These are phyloP conservation scores for Idaea dimidiata DNA, from an alignment of 2,888 invertebrate genomes.

Conservation along the genomic window DNA sequence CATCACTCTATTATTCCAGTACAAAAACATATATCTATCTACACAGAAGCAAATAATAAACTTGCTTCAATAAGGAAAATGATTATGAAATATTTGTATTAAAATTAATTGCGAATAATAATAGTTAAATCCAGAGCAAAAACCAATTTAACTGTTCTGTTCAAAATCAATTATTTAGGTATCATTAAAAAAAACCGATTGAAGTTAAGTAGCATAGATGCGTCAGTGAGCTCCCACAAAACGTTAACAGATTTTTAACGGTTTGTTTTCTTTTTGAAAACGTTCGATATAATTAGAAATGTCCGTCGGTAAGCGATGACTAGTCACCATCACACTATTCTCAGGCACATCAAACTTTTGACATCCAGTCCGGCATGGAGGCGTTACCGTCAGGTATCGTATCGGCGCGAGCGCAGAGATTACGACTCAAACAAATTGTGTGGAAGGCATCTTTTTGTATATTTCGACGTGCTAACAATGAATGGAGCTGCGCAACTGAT, in stretches of 20 bases:
- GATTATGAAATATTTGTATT: neutral
- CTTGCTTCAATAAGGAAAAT: neutral
- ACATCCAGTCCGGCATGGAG: conserved; percentile 52
- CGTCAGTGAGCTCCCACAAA: conserved; percentile 65
- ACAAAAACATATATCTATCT: conserved; percentile 7
- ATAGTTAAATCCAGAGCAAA: conserved; percentile 37
- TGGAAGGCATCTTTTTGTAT: conserved; percentile 69
- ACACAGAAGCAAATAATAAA: conserved; percentile 6
- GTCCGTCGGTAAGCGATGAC: conserved; percentile 65
- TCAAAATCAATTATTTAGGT: conserved; percentile 65
- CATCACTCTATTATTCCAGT: neutral
- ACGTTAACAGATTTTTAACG: conserved; percentile 72
- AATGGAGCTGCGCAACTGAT: conserved; percentile 71
- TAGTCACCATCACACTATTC: conserved; percentile 66
- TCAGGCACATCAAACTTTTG: conserved; percentile 56
- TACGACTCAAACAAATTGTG: conserved; percentile 74
- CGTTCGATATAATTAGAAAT: conserved; percentile 70
- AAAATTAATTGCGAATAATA: neutral
- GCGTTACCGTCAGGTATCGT: conserved; percentile 49
- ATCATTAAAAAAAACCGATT: conserved; percentile 49
- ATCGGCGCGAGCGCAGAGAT: conserved; percentile 62
- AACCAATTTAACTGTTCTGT: conserved; percentile 65
- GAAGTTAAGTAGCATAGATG: conserved; percentile 53
- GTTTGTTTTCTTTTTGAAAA: conserved; percentile 68
- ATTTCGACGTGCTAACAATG: conserved; percentile 76